Conservation (phyloP, 2,113 vertebrate genomes). For the Pithys albifrons region DNA sequence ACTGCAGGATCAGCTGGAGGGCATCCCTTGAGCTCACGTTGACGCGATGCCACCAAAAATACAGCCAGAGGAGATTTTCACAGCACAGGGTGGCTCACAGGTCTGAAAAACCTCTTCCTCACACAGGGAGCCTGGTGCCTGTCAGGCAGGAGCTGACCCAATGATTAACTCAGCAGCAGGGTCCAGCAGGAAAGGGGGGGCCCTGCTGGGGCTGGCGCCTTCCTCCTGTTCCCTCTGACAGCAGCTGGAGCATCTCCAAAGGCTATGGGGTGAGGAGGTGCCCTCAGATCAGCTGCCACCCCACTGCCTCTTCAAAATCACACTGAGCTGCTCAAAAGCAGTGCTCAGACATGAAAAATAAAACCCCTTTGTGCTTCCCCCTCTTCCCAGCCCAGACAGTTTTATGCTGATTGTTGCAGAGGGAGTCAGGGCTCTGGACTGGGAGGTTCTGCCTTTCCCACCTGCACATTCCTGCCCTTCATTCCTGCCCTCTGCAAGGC, state of each 20-base stretch:
- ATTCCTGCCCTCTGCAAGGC: background rate
- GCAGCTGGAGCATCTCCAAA: background rate
- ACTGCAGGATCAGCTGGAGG: background rate
- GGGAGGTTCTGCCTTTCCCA: background rate
- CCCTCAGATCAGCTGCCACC: background rate
- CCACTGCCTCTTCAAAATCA: background rate
- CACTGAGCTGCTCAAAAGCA: background rate
- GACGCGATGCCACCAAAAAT: background rate
- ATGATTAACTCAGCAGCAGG: background rate
- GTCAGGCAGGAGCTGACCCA: background rate
- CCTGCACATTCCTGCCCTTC: background rate
- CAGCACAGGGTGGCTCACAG: background rate
- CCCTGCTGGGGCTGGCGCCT: background rate
- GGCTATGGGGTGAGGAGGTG: background rate
- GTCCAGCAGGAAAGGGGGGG: background rate
- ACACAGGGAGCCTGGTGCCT: background rate
- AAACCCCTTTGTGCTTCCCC: background rate
- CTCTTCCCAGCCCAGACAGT: background rate
- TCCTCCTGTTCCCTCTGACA: background rate
- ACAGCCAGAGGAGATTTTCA: background rate
- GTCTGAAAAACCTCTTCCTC: background rate
- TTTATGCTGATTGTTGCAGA: background rate
- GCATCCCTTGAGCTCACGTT: background rate
- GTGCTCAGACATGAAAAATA: background rate
- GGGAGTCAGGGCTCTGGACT: background rate